A percentile compares a stretch with the other conserved stretches of the same genome.
Evolutionary conservation across 2,888 invertebrate species (phyloP).

Genomic region (Caenorhabditis imperialis): DNA sequence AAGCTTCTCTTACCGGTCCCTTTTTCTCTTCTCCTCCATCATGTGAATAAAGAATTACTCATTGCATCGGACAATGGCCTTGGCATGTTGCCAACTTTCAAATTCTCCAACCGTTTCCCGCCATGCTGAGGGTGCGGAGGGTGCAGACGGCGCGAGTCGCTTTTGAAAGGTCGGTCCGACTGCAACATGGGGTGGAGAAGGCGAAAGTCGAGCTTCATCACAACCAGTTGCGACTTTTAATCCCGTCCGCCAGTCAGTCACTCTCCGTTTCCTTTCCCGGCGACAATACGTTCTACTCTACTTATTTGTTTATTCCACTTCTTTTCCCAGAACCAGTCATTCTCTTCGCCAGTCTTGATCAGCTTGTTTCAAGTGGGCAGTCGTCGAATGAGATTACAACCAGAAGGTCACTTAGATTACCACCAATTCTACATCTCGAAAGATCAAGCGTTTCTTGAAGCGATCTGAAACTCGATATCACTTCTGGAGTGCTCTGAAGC

Average conservation of each 20-base stretch:
- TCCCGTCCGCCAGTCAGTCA: slow-evolving; percentile 23
- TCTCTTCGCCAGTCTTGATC: neutral
- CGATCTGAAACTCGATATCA: too few species aligned
- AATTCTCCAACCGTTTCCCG: slow-evolving; percentile 16
- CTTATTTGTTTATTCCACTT: slow-evolving; percentile 46
- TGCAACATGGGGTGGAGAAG: slow-evolving; percentile 10
- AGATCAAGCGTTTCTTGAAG: too few species aligned
- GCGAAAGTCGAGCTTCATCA: slow-evolving; percentile 33
- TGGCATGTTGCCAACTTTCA: slow-evolving; percentile 45
- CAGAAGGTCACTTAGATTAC: slow-evolving; percentile 1
- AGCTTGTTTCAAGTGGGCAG: slow-evolving; percentile 20
- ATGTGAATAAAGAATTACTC: slow-evolving; percentile 23
- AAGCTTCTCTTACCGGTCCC: slow-evolving; percentile 26
- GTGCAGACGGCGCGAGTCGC: slow-evolving; percentile 24
- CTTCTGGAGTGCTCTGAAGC: too few species aligned
- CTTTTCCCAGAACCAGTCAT: slow-evolving; percentile 16
- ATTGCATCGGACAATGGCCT: slow-evolving; percentile 7
- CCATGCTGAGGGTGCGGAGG: slow-evolving; percentile 3
- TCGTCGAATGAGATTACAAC: slow-evolving; percentile 9
- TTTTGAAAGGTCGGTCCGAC: slow-evolving; percentile 39
- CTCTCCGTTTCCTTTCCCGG: slow-evolving; percentile 40
- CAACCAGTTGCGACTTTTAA: slow-evolving; percentile 54
- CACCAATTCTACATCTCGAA: neutral
- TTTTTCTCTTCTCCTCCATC: neutral
- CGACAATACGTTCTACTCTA: slow-evolving; percentile 54